Conservation (phyloP, 2,888 invertebrate species). For the Aricia artaxerxes region DNA sequence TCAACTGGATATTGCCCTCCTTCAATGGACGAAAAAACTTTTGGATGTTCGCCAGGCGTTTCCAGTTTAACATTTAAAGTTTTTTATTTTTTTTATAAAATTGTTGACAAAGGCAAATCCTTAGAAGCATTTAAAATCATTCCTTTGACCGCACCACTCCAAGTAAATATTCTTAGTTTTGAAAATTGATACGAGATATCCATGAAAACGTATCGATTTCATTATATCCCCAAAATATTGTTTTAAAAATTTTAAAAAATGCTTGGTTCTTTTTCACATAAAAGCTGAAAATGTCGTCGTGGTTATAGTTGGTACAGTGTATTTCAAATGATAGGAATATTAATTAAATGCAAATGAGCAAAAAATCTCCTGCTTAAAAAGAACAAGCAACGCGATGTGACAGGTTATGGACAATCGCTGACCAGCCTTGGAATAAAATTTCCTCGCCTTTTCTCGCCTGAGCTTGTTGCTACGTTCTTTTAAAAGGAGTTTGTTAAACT, state of each 20-base stretch:
- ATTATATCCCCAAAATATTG: neutral
- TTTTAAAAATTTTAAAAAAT: neutral
- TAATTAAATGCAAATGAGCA: slow-evolving; percentile 57
- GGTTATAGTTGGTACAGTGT: slow-evolving; percentile 32
- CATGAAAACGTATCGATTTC: neutral
- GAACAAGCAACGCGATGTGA: slow-evolving; percentile 54
- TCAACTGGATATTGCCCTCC: slow-evolving; percentile 8
- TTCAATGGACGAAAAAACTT: neutral
- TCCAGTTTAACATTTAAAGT: neutral
- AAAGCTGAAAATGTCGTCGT: neutral
- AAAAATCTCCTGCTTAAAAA: slow-evolving; percentile 50
- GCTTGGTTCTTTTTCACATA: slow-evolving; percentile 29
- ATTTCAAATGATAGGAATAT: slow-evolving; percentile 47
- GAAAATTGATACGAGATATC: neutral
- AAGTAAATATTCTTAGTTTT: neutral
- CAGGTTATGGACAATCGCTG: slow-evolving; percentile 44
- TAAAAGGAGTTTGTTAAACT: neutral
- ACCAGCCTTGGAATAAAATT: slow-evolving; percentile 23
- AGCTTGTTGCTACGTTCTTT: slow-evolving; percentile 6
- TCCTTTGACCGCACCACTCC: neutral
- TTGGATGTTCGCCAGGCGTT: neutral
- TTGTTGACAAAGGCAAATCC: neutral
- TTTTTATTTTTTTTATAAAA: neutral
- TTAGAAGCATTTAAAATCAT: neutral
- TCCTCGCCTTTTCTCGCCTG: neutral